phyloP scores from a whole-genome alignment of 2,888 invertebrate genomes.

The Mechanitis mazaeus region DNA sequence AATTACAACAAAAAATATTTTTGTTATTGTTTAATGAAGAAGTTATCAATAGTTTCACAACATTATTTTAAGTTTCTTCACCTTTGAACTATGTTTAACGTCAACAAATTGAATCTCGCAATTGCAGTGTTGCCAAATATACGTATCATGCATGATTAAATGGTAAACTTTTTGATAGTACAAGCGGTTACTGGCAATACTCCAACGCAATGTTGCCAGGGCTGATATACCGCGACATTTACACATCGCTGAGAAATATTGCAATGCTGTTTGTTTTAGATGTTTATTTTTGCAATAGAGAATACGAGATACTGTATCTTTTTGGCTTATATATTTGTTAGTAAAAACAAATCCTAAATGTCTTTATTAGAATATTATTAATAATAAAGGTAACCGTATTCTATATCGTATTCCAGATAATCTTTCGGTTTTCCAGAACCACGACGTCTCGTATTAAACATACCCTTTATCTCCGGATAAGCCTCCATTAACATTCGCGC shows the following conservation, averaged over 20 bases:
- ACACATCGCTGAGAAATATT: slow-evolving; percentile 13
- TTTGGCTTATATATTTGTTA: too few relatives aligned
- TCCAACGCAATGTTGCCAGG: slow-evolving; percentile 24
- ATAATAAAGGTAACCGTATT: slow-evolving; percentile 57
- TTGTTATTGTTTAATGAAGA: too few relatives aligned
- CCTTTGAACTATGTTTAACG: slow-evolving; percentile 6
- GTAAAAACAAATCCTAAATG: too few relatives aligned
- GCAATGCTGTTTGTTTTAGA: slow-evolving; percentile 8
- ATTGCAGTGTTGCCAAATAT: slow-evolving; percentile 22
- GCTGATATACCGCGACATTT: slow-evolving; percentile 12
- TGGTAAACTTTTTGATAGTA: slow-evolving; percentile 22
- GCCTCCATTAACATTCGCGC: slow-evolving; percentile 44
- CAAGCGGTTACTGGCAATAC: slow-evolving; percentile 20
- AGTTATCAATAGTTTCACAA: neutral
- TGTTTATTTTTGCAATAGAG: slow-evolving; percentile 11
- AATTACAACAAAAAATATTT: too few relatives aligned
- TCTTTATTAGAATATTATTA: slow-evolving; percentile 29
- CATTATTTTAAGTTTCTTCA: slow-evolving; percentile 1
- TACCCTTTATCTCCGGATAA: slow-evolving; percentile 48
- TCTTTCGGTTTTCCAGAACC: slow-evolving; percentile 27
- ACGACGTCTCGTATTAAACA: slow-evolving; percentile 35
- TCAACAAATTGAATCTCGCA: slow-evolving; percentile 20
- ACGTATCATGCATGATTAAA: slow-evolving; percentile 25
- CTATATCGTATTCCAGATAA: slow-evolving; percentile 53
- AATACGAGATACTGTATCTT: neutral